These are phyloP conservation scores for Apodemus speciosus DNA, from an alignment of 2,113 vertebrate genomes.

Conservation along the genomic window DNA sequence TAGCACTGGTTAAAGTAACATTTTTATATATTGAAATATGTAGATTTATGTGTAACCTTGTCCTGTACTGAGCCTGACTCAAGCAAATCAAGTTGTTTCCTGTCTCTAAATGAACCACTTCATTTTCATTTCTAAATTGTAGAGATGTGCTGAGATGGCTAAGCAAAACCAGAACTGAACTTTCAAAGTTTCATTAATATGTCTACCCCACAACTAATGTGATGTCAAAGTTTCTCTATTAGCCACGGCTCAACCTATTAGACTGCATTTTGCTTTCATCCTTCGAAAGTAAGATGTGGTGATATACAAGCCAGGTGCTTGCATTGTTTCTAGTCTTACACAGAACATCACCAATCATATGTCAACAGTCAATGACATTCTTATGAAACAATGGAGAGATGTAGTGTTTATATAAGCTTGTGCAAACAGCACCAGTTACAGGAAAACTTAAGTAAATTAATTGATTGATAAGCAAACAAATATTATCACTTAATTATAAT, in stretches of 20 bases:
- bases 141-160: neutral
- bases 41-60: neutral
- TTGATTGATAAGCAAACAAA: constrained; percentile 30
- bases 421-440: constrained; percentile 15
- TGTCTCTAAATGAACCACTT: neutral
- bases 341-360: neutral
- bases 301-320: neutral
- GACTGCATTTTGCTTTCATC: constrained; percentile 18
- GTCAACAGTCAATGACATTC: constrained; percentile 16
- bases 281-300: neutral
- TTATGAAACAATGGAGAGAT: neutral
- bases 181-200: neutral
- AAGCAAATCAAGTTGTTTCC: neutral
- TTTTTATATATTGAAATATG: constrained; percentile 18
- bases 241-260: neutral
- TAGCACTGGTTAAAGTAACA: constrained; percentile 30
- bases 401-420: neutral
- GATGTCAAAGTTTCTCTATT: neutral
- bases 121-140: neutral
- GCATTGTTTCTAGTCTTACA: neutral
- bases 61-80: constrained; percentile 14
- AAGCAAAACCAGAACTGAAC: neutral
- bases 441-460: constrained; percentile 14
- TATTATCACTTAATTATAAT: neutral
- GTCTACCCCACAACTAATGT: neutral